These are phyloP conservation scores for Cnemophilus loriae DNA, from an alignment of 2,113 vertebrate genomes.

Conservation along the genomic window DNA sequence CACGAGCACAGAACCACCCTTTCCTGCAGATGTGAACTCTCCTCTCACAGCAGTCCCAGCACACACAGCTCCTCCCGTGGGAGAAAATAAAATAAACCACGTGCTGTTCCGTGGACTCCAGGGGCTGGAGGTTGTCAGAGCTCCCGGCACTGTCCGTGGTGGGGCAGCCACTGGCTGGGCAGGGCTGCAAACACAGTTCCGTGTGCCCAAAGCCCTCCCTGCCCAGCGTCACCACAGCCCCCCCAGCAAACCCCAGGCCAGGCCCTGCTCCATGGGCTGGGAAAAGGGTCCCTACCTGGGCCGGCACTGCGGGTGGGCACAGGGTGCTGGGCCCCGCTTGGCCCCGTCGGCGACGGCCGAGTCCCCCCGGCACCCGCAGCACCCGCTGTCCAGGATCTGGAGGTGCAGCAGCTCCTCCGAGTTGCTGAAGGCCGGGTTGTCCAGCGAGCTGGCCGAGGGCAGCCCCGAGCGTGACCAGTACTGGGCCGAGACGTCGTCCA, in stretches of 20 bases:
- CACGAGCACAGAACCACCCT: not conserved
- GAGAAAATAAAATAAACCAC: not conserved
- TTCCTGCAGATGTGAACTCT: not conserved
- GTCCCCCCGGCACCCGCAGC: slow-evolving; percentile 76
- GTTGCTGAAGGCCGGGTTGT: slow-evolving; percentile 83
- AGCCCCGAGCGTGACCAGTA: slow-evolving; percentile 80
- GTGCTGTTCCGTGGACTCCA: accelerated
- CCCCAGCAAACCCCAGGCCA: accelerated
- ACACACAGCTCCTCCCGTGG: accelerated
- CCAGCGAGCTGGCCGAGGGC: slow-evolving; percentile 78
- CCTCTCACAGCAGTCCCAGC: not conserved
- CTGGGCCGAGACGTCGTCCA: slow-evolving; percentile 83
- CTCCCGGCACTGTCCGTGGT: accelerated
- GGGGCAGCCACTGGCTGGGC: not conserved
- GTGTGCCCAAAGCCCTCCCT: not conserved
- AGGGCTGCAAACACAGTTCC: not conserved
- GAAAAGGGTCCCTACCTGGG: not conserved
- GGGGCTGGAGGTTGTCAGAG: not conserved
- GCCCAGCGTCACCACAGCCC: accelerated
- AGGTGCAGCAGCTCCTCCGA: slow-evolving; percentile 85
- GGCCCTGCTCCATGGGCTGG: accelerated
- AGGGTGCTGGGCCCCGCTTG: accelerated
- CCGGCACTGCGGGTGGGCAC: accelerated
- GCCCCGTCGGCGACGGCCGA: not conserved
- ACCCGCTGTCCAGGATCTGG: slow-evolving; percentile 71